A percentile compares a stretch with the other conserved stretches of the same genome.
phyloP scores from a whole-genome alignment of 2,797 vertebrate species.

The Poeciliopsis paucimaculata region DNA sequence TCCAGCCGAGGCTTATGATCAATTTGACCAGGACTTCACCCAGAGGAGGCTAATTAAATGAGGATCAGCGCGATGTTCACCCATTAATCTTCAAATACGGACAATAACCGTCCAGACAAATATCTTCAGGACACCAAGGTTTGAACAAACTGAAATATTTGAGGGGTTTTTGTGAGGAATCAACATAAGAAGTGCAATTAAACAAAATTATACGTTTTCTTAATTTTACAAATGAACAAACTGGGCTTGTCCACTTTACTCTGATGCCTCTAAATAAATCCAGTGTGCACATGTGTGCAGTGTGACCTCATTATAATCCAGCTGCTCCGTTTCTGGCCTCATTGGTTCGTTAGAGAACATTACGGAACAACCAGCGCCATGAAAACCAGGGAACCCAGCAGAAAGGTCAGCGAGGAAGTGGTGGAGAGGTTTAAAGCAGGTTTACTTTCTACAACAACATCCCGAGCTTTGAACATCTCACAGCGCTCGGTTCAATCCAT shows the following conservation, averaged over 20 bases:
- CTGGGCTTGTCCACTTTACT: neutral
- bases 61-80: slow-evolving; percentile 56
- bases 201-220: neutral
- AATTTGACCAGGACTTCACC: slow-evolving; percentile 52
- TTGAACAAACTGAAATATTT: neutral
- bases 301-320: neutral
- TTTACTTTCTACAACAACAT: neutral
- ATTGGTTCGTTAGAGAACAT: neutral
- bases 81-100: slow-evolving; percentile 28
- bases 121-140: neutral
- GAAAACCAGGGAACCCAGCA: neutral
- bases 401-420: neutral
- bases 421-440: neutral
- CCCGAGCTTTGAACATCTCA: neutral
- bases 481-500: neutral
- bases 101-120: slow-evolving; percentile 2
- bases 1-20: slow-evolving; percentile 65
- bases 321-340: neutral
- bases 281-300: neutral
- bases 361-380: neutral
- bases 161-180: neutral
- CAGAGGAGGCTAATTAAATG: slow-evolving; percentile 58
- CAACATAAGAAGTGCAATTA: neutral
- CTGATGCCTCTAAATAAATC: neutral
- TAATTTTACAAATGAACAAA: neutral